Conservation (phyloP, 2,797 vertebrate genomes). For the Clangula hyemalis region DNA sequence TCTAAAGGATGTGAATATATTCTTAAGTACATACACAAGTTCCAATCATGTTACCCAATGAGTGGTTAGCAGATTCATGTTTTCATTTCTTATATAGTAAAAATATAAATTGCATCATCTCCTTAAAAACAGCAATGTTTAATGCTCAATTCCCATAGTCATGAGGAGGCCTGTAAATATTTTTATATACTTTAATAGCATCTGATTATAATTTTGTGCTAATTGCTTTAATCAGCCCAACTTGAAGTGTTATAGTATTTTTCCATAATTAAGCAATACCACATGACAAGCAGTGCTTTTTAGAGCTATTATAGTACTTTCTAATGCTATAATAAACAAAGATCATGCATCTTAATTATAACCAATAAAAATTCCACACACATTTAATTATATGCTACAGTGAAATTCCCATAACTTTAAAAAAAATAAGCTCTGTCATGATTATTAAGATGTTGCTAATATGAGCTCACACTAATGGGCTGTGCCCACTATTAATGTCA, state of each 20-base stretch:
- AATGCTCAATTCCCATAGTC: slow-evolving; percentile 20
- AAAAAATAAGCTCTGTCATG: slow-evolving; percentile 42
- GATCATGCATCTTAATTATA: slow-evolving; percentile 79
- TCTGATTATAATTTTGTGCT: slow-evolving; percentile 49
- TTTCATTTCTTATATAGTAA: slow-evolving; percentile 5
- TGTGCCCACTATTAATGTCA: slow-evolving; percentile 64
- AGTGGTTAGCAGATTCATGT: neutral
- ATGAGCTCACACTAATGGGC: slow-evolving; percentile 64
- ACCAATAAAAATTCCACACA: slow-evolving; percentile 76
- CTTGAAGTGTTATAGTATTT: slow-evolving; percentile 62
- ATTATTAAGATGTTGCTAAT: slow-evolving; percentile 63
- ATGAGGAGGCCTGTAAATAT: slow-evolving; percentile 48
- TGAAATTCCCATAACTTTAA: slow-evolving; percentile 73
- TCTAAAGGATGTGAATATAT: neutral
- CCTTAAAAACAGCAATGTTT: slow-evolving; percentile 28
- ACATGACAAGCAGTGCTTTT: slow-evolving; percentile 62
- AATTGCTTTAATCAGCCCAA: slow-evolving; percentile 74
- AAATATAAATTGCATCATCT: slow-evolving; percentile 5
- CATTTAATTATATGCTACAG: slow-evolving; percentile 77
- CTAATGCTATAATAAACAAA: slow-evolving; percentile 73
- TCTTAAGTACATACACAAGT: neutral
- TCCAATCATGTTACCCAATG: neutral
- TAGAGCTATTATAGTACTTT: slow-evolving; percentile 50
- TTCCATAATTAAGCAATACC: slow-evolving; percentile 73
- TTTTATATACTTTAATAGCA: slow-evolving; percentile 66